These are phyloP conservation scores for Gymnocheta viridis DNA, from an alignment of 2,888 invertebrate genomes.

Conservation along the genomic window DNA sequence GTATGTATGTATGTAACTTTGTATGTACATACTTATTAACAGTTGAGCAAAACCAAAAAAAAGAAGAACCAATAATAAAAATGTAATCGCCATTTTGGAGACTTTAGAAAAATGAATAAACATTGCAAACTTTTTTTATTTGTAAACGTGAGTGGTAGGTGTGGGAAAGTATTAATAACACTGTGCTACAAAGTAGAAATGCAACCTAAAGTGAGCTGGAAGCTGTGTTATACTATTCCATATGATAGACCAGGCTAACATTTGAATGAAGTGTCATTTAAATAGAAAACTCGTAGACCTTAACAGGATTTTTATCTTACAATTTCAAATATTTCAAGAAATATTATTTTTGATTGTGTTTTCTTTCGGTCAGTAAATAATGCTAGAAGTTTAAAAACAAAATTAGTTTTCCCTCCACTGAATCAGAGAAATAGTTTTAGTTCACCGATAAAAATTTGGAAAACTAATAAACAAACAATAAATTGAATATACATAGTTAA, in stretches of 20 bases:
- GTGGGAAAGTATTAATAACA: constrained; percentile 16
- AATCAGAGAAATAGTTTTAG: no score
- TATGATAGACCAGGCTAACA: neutral
- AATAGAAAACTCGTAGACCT: neutral
- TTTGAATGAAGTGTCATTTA: no score
- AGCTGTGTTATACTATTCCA: neutral
- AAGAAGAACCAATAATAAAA: constrained; percentile 48
- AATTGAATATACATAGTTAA: no score
- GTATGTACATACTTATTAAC: constrained; percentile 72
- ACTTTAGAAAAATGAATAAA: constrained; percentile 59
- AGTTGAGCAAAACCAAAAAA: constrained; percentile 41
- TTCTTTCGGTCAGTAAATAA: no score
- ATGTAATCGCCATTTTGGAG: constrained; percentile 68
- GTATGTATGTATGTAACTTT: neutral
- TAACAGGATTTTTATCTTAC: no score
- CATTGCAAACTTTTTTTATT: constrained; percentile 33
- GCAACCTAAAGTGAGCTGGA: neutral
- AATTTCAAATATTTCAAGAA: no score
- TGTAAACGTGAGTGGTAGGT: neutral
- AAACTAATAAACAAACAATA: no score
- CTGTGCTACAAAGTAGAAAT: neutral
- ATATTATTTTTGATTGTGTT: no score
- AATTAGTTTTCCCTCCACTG: no score
- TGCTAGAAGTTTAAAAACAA: no score
- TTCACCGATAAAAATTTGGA: no score